Evolutionary conservation across 2,888 invertebrate genomes (phyloP).

Genomic region (Xestia xanthographa): DNA sequence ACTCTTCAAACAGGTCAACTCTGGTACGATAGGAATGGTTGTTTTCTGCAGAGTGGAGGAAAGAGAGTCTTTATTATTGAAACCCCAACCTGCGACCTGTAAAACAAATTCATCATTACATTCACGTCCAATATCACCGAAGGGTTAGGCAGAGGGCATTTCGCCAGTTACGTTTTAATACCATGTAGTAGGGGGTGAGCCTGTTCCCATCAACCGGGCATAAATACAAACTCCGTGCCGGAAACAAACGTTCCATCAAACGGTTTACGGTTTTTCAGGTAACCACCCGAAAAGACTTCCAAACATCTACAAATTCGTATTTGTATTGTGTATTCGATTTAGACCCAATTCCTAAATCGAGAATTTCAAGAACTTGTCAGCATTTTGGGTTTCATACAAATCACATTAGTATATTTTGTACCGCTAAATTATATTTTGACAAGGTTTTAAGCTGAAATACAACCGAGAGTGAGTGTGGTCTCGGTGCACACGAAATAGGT

Average conservation of each 20-base stretch:
- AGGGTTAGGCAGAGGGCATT: background rate
- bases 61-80: conserved; percentile 72
- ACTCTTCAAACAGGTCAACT: conserved; percentile 66
- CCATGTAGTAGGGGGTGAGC: too few relatives aligned
- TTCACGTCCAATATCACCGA: background rate
- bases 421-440: too few relatives aligned
- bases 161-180: background rate
- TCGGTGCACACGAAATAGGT: too few relatives aligned
- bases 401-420: too few relatives aligned
- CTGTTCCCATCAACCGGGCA: background rate
- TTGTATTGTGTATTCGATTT: too few relatives aligned
- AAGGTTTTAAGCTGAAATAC: too few relatives aligned
- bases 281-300: too few relatives aligned
- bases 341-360: background rate
- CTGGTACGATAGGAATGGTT: conserved; percentile 74
- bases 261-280: too few relatives aligned
- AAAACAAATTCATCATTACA: background rate
- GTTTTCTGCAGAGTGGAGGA: conserved; percentile 68
- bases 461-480: too few relatives aligned
- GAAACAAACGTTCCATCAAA: too few relatives aligned
- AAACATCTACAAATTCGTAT: background rate
- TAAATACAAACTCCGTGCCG: background rate
- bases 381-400: too few relatives aligned
- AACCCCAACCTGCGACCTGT: conserved; percentile 83
- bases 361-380: background rate